These are phyloP conservation scores for Dioctria linearis DNA, from an alignment of 2,888 invertebrate genomes.

Conservation along the genomic window DNA sequence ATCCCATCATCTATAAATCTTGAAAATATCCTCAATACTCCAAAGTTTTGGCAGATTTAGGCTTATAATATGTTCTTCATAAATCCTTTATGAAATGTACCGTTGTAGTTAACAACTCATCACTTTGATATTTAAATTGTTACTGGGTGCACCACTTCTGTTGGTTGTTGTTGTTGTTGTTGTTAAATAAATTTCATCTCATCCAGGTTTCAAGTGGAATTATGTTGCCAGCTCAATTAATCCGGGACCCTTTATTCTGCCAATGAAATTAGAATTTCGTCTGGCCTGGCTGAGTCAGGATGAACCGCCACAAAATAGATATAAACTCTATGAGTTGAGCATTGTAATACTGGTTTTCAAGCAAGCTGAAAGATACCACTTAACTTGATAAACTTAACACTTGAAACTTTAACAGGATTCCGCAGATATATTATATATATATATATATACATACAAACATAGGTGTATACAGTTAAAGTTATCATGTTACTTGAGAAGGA, in stretches of 20 bases:
- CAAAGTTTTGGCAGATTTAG: too few species aligned
- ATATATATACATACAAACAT: too few species aligned
- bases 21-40: too few species aligned
- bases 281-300: not conserved
- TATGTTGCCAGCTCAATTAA: not conserved
- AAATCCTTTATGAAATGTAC: constrained; percentile 2
- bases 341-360: not conserved
- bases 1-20: too few species aligned
- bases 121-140: constrained; percentile 46
- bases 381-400: constrained; percentile 34
- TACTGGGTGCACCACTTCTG: not conserved
- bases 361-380: not conserved
- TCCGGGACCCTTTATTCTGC: not conserved
- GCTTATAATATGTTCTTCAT: not conserved
- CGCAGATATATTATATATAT: not conserved
- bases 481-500: constrained; percentile 5
- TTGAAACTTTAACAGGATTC: constrained; percentile 13
- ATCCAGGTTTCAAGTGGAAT: not conserved
- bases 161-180: too few species aligned
- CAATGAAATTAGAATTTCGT: constrained; percentile 29
- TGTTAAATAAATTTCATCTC: not conserved
- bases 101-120: constrained; percentile 30
- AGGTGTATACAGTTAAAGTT: not conserved
- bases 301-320: not conserved
- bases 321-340: not conserved